Percentiles rank a stretch among this genome's conserved stretches.
Conservation (phyloP, 53 echinoderm and acorn worm genomes). For the Antedon mediterranea region DNA sequence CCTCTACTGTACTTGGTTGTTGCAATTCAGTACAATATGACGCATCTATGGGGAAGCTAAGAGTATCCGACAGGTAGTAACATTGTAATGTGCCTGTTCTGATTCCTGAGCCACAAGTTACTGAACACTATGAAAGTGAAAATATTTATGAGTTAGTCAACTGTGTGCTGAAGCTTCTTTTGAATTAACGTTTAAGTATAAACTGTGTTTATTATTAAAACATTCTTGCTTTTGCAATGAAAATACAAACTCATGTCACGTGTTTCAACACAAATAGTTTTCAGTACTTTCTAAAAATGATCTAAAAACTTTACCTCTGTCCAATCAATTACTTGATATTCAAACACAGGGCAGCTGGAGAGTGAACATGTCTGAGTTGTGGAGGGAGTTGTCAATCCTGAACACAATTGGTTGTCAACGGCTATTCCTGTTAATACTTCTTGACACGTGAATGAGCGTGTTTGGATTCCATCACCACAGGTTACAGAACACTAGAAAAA, state of each 20-base stretch:
- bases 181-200: no score
- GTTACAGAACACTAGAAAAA: neutral
- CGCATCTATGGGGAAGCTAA: neutral
- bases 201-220: no score
- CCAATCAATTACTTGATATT: neutral
- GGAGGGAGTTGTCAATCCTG: neutral
- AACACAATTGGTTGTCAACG: neutral
- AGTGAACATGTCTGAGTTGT: neutral
- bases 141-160: no score
- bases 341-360: neutral
- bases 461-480: neutral
- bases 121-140: neutral
- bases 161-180: no score
- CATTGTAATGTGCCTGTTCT: neutral
- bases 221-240: no score
- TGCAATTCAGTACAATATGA: neutral
- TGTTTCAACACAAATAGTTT: no score
- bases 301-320: neutral
- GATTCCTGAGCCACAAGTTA: neutral
- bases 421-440: neutral
- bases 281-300: no score
- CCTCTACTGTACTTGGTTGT: neutral
- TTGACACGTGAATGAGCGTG: neutral
- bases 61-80: neutral
- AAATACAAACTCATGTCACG: no score